These are phyloP conservation scores for Geococcyx californianus DNA, from an alignment of 2,113 vertebrate genomes.

Conservation along the genomic window DNA sequence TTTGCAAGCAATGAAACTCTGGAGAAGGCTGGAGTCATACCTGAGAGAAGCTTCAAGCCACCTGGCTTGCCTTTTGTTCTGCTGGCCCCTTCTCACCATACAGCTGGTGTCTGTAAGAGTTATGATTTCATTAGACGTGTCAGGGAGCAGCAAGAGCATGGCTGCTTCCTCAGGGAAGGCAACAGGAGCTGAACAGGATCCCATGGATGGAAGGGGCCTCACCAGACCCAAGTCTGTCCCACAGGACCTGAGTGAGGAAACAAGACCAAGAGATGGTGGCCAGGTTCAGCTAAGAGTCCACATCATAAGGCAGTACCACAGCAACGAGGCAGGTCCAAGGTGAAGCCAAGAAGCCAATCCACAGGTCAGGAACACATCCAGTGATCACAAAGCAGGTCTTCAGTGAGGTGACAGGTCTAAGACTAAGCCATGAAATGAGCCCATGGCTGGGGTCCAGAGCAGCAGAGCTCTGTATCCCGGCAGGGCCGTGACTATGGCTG, in stretches of 20 bases:
- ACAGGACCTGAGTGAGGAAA: neutral
- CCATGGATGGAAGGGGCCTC: accelerated
- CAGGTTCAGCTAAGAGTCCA: neutral
- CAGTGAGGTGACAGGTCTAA: neutral
- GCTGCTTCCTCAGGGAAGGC: neutral
- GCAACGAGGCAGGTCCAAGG: neutral
- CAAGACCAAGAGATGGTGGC: neutral
- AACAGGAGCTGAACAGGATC: neutral
- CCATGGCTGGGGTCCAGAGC: neutral
- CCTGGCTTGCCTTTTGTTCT: neutral
- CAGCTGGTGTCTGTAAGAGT: neutral
- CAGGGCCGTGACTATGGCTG: neutral
- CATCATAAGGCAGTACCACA: neutral
- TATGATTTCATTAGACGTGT: neutral
- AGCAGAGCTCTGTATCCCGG: neutral
- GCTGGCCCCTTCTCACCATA: neutral
- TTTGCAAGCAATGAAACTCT: neutral
- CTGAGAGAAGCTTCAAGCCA: neutral
- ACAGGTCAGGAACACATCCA: neutral
- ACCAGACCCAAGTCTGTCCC: neutral
- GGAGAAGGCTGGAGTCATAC: neutral
- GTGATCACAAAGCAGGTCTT: neutral
- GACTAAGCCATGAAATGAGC: neutral
- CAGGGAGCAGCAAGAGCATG: neutral
- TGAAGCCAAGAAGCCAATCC: neutral